Conservation (phyloP, 2,888 invertebrate species). For the Diaprepes abbreviatus region DNA sequence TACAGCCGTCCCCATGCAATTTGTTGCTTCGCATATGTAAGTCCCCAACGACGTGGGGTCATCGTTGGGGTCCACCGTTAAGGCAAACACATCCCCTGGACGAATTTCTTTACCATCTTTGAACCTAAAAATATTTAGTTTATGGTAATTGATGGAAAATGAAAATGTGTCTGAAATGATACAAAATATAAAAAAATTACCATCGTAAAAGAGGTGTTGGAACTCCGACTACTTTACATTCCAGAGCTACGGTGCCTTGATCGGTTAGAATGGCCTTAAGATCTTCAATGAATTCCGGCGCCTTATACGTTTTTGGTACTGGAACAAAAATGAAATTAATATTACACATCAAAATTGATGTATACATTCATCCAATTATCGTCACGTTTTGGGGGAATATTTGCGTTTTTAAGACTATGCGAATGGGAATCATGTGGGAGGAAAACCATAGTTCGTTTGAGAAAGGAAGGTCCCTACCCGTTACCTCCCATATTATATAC, state of each 20-base stretch:
- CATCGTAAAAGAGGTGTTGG: conserved; percentile 80
- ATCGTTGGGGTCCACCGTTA: conserved; percentile 82
- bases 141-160: too few relatives aligned
- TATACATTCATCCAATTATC: too few relatives aligned
- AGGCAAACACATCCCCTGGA: conserved; percentile 90
- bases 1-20: conserved; percentile 89
- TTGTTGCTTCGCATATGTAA: conserved; percentile 89
- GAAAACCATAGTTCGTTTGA: too few relatives aligned
- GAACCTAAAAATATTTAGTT: too few relatives aligned
- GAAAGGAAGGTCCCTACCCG: too few relatives aligned
- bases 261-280: conserved; percentile 86
- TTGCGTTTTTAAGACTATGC: too few relatives aligned
- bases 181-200: conserved; percentile 70
- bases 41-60: conserved; percentile 90
- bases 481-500: too few relatives aligned
- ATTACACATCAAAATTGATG: too few relatives aligned
- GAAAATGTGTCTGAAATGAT: too few relatives aligned
- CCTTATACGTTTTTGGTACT: conserved; percentile 91
- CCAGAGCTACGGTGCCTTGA: conserved; percentile 89
- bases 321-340: too few relatives aligned
- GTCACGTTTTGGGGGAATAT: too few relatives aligned
- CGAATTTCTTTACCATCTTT: conserved; percentile 86
- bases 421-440: too few relatives aligned
- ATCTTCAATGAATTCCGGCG: conserved; percentile 89
- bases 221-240: conserved; percentile 93